These are phyloP conservation scores for Enchytraeus crypticus DNA, from an alignment of 2,888 invertebrate genomes.

Conservation along the genomic window DNA sequence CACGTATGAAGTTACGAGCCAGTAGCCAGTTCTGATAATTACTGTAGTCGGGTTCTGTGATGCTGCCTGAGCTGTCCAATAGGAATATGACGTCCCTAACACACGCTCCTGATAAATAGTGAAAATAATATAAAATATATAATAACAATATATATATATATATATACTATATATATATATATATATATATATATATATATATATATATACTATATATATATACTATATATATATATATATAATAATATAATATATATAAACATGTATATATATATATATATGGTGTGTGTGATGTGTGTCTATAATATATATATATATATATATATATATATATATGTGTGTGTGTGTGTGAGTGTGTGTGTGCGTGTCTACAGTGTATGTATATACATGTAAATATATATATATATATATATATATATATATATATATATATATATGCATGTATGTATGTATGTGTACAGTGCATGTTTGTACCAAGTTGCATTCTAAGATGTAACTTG, in stretches of 20 bases:
- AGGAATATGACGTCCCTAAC: neutral
- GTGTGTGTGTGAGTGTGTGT: too few relatives aligned
- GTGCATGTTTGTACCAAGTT: too few relatives aligned
- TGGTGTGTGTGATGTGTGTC: too few relatives aligned
- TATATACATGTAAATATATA: too few relatives aligned
- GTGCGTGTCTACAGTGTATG: too few relatives aligned
- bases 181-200: neutral
- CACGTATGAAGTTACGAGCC: neutral
- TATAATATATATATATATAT: too few relatives aligned
- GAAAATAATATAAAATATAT: neutral
- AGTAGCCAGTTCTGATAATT: neutral
- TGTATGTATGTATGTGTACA: too few relatives aligned
- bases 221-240: neutral
- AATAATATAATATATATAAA: neutral
- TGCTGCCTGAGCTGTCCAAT: neutral
- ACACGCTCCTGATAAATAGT: neutral
- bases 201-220: neutral
- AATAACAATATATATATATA: neutral
- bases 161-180: neutral
- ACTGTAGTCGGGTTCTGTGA: neutral
- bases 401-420: too few relatives aligned
- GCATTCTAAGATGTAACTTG: too few relatives aligned
- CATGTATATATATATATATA: too few relatives aligned
- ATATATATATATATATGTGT: too few relatives aligned
- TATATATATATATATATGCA: too few relatives aligned